Evolutionary conservation across 1,140 invertebrate genomes (phyloP), one percentile per base, ranked within the genome.

Genomic region (Atta texana): DNA sequence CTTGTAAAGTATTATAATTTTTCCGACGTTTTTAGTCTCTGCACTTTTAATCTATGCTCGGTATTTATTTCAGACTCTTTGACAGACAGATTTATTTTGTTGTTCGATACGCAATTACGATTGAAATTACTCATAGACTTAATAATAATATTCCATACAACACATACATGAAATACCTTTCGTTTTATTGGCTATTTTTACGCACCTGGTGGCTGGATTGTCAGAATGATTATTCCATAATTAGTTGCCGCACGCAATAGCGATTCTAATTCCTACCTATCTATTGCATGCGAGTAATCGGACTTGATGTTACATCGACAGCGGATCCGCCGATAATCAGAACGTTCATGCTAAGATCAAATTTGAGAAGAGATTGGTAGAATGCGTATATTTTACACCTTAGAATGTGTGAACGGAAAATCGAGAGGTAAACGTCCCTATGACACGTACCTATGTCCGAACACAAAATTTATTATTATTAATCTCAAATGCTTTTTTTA

Each of bases 221-320:
- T 69, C 28, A 44, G 44, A 78, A 80, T 78, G 10, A 80, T 69
- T 69, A 69, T 69, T 31, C 7, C 21, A 34, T 53, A 78, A 66
- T 78, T 53, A 78, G 63, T 55, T 68, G 63, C 28, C 28, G 18
- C 76, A 80, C 63, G 76, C 77, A 69, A 80, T 53, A 24, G 28
- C 31, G 31, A 69, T 81, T 69, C 31, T 21, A 69, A 81, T 81
- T 81, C 68, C 77, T 81, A 57, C 44, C 28, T n/a, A 61, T 14
- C n/a, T 80, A 69, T 66, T 18, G 34, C 75, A 24, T 14, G 59
- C 24, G 6, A 31, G 21, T 24, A 78, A 66, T n/a, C 18, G 14
- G 75, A 69, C 34, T 49, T 24, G 16, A 34, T 24, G 57, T 64
- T 66, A 78, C 59, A 28, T 18, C 39, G 18, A 39, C 16, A 16